Base-by-base conservation (phyloP, 2,888 invertebrate genomes). In the Acleris sparsana region DNA sequence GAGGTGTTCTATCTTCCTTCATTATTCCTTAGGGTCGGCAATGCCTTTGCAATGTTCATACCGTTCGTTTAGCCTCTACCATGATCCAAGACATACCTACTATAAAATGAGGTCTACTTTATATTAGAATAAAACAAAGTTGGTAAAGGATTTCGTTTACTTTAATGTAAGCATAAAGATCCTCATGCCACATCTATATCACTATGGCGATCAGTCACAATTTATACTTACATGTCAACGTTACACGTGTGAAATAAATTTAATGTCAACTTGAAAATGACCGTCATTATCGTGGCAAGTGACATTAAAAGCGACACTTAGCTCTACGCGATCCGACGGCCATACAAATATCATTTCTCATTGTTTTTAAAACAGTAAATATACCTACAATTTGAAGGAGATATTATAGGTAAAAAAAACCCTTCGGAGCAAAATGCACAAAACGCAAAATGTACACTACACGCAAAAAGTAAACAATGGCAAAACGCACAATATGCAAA, bases 261-360 rank as follows among this genome's bases (percentile, higher is more conserved):
- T 48, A 39, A 49, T 55, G 49, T 49, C 49, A 55, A 60, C 49
- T 60, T 64, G 59, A 25, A 60, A 64, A 64, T 53, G 25, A 64
- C 59, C 43, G 29, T 59, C 64, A 64, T 64, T 64, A 64, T 64
- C 59, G 20, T 55, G 22, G 53, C 64, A 64, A 64, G 53, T 59
- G 43, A 64, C 49, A 64, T 64, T 64, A 64, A 64, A 49, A 55
- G 53, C 63, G 53, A 17, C 29, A n/a, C 43, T 60, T n/a, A 20
- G 53, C 6, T 22, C 49, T 39, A n/a, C 33, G 33, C 17, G 55
- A 64, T 11, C 43, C 48, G 53, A 18, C n/a, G 9, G 2, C 64
- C 59, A 53, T 25, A 64, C 18, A 64, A 64, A 60, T 18, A 7
- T 44, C 1, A n/a, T 44, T 44, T 46, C 17, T 46, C 5, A 17